These are phyloP conservation scores for Anguilla rostrata DNA, from an alignment of 2,113 vertebrate genomes.

Conservation along the genomic window DNA sequence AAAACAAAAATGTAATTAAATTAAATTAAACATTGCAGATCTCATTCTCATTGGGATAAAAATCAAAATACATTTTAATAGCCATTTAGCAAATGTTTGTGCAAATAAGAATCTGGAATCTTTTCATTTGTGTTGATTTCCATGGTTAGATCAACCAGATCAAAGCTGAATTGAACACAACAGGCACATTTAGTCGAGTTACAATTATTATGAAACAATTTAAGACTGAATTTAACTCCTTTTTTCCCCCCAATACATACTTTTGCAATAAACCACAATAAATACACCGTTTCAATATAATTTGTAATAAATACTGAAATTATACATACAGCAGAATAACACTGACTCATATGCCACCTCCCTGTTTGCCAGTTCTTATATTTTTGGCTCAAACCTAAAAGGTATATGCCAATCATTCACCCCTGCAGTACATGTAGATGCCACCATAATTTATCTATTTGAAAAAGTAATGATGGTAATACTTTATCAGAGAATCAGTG, in stretches of 20 bases:
- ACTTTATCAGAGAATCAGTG: not conserved
- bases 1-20: slow-evolving; percentile 45
- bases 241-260: slow-evolving; percentile 73
- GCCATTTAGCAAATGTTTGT: slow-evolving; percentile 48
- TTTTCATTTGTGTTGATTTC: slow-evolving; percentile 52
- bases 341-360: slow-evolving; percentile 52
- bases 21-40: slow-evolving; percentile 35
- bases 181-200: slow-evolving; percentile 72
- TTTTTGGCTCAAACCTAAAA: slow-evolving; percentile 62
- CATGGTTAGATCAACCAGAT: slow-evolving; percentile 22
- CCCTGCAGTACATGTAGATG: not conserved
- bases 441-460: not conserved
- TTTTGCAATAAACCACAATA: slow-evolving; percentile 83
- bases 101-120: slow-evolving; percentile 52
- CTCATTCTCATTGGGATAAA: slow-evolving; percentile 47
- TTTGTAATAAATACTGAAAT: slow-evolving; percentile 78
- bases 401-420: too few species aligned
- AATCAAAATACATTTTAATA: slow-evolving; percentile 52
- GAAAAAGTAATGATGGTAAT: not conserved
- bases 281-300: slow-evolving; percentile 76
- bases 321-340: slow-evolving; percentile 80
- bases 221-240: slow-evolving; percentile 49
- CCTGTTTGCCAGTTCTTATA: slow-evolving; percentile 64
- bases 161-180: slow-evolving; percentile 74
- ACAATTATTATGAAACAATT: slow-evolving; percentile 60